Conservation (phyloP, 2,888 invertebrate species). For the Diadegma fenestrale region DNA sequence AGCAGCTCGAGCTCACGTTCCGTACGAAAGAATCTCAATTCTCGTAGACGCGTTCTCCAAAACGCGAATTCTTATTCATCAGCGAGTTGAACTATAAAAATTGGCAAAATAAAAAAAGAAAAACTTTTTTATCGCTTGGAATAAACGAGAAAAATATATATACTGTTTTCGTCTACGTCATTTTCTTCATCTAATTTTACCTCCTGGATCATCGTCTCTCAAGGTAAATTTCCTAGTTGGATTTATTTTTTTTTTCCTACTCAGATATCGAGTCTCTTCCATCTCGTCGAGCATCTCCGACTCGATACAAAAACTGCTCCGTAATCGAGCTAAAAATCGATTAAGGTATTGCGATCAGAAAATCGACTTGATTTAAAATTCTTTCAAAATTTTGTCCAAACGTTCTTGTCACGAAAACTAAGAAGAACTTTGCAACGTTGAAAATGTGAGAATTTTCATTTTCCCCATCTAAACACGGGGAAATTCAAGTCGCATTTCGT, state of each 20-base stretch:
- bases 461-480: no score
- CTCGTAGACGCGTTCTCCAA: conserved; percentile 28
- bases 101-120: conserved; percentile 1
- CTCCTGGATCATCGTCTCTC: conserved; percentile 13
- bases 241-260: background rate
- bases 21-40: conserved; percentile 34
- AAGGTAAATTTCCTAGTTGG: conserved; percentile 11
- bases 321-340: background rate
- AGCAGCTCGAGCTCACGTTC: background rate
- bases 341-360: no score
- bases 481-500: no score
- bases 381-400: no score
- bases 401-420: no score
- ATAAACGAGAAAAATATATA: conserved; percentile 47
- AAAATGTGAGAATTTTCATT: no score
- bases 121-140: conserved; percentile 22
- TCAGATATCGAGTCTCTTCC: conserved; percentile 15
- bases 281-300: background rate
- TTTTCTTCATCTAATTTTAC: conserved; percentile 1
- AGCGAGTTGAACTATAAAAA: conserved; percentile 17
- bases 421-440: no score
- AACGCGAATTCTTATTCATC: conserved; percentile 4
- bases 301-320: background rate
- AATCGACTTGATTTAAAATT: no score
- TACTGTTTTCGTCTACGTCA: conserved; percentile 17